A percentile compares a stretch with the other conserved stretches of the same genome.
Conservation (phyloP, 2,113 vertebrate species). For the Salvelinus namaycush region DNA sequence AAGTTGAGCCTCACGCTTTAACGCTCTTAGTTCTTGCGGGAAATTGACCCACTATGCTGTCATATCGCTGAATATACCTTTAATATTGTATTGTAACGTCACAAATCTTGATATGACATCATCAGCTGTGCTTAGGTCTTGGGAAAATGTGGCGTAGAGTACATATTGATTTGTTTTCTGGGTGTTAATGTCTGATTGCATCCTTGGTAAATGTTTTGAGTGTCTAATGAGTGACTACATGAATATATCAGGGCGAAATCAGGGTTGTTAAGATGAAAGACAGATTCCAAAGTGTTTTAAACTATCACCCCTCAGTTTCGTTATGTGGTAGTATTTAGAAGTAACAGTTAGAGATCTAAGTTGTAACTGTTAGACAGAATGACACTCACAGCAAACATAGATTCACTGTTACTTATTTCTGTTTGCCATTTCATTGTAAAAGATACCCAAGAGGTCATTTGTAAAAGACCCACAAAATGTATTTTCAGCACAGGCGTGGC, state of each 20-base stretch:
- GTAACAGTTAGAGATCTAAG: not conserved
- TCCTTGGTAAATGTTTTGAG: not conserved
- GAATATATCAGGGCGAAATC: not conserved
- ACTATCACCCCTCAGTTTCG: not conserved
- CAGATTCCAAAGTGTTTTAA: not conserved
- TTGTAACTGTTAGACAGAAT: not conserved
- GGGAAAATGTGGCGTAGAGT: not conserved
- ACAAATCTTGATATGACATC: conserved; percentile 1
- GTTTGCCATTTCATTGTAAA: not conserved
- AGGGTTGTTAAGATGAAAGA: not conserved
- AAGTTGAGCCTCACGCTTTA: too few species aligned
- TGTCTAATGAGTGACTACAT: conserved; percentile 4
- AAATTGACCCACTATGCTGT: too few species aligned
- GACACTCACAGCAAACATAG: not conserved
- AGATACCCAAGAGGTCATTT: not conserved
- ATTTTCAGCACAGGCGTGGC: conserved; percentile 35
- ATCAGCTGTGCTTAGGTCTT: not conserved
- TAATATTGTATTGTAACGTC: not conserved
- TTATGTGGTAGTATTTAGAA: too few species aligned
- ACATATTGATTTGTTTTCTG: not conserved
- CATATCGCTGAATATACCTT: too few species aligned
- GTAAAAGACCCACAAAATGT: not conserved
- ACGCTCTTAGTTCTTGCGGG: too few species aligned
- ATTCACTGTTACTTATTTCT: not conserved
- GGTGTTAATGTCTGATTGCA: not conserved